Conservation (phyloP, 2,888 invertebrate genomes). For the Mythimna lalbum region DNA sequence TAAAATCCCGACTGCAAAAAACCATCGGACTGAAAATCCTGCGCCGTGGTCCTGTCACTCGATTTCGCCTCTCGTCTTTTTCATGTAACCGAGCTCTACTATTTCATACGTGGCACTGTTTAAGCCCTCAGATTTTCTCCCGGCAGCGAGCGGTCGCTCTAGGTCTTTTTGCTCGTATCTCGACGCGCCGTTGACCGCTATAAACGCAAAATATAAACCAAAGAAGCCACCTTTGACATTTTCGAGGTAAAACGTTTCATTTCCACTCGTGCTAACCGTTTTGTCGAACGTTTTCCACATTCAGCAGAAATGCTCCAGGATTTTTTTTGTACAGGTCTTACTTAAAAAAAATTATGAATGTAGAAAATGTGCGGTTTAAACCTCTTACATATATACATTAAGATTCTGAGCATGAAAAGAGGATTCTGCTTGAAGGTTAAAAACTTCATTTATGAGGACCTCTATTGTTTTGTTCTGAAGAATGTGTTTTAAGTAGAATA, state of each 20-base stretch:
- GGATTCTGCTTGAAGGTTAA: constrained; percentile 8
- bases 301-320: constrained; percentile 70
- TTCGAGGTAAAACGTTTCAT: constrained; percentile 87
- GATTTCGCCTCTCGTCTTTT: constrained; percentile 90
- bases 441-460: background rate
- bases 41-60: constrained; percentile 88
- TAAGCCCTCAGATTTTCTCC: constrained; percentile 90
- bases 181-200: constrained; percentile 87
- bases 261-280: constrained; percentile 81
- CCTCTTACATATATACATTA: background rate
- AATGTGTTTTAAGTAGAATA: constrained; percentile 24
- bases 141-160: constrained; percentile 83
- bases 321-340: constrained; percentile 65
- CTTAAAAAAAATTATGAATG: constrained; percentile 44
- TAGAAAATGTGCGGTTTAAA: constrained; percentile 16
- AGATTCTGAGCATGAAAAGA: constrained; percentile 3
- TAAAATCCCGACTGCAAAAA: constrained; percentile 87
- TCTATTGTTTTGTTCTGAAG: constrained; percentile 14
- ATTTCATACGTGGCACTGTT: constrained; percentile 90
- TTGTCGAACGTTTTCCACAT: constrained; percentile 78
- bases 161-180: constrained; percentile 86
- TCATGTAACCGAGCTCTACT: constrained; percentile 90
- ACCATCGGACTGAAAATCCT: constrained; percentile 87
- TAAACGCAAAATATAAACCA: constrained; percentile 90
- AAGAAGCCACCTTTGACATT: constrained; percentile 90